Conservation (phyloP, 2,797 vertebrate genomes). For the Chloroceryle amazona region DNA sequence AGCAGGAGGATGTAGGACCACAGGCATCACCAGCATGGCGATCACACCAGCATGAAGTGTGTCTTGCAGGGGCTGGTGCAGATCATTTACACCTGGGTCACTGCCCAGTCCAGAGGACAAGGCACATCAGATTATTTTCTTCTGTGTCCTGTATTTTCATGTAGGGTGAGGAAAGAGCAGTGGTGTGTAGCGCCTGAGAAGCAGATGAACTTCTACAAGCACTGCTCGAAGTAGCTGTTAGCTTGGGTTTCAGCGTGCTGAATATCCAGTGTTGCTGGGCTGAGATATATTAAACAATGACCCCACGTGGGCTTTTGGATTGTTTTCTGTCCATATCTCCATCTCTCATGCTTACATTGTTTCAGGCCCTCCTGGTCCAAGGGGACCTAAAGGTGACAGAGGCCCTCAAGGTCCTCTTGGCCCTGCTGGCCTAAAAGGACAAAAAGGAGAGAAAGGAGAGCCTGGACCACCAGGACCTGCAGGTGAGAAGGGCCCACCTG, state of each 20-base stretch:
- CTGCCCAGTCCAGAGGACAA: neutral
- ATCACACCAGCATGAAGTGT: neutral
- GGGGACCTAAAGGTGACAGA: conserved; percentile 93
- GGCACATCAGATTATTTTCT: neutral
- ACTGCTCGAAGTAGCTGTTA: neutral
- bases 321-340: neutral
- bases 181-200: neutral
- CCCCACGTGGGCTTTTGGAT: neutral
- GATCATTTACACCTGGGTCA: neutral
- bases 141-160: neutral
- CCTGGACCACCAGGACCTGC: conserved; percentile 86
- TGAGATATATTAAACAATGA: neutral
- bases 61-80: neutral
- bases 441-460: conserved; percentile 91
- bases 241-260: neutral
- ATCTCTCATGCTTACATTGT: conserved; percentile 40
- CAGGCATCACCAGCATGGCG: too few species aligned
- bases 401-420: conserved; percentile 89
- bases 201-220: neutral
- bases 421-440: conserved; percentile 89
- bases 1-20: too few species aligned
- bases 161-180: neutral
- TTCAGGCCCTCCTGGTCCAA: conserved; percentile 94
- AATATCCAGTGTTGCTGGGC: neutral
- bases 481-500: conserved; percentile 90